Conservation (phyloP, 2,888 invertebrate genomes). For the Masnerella sp. region DNA sequence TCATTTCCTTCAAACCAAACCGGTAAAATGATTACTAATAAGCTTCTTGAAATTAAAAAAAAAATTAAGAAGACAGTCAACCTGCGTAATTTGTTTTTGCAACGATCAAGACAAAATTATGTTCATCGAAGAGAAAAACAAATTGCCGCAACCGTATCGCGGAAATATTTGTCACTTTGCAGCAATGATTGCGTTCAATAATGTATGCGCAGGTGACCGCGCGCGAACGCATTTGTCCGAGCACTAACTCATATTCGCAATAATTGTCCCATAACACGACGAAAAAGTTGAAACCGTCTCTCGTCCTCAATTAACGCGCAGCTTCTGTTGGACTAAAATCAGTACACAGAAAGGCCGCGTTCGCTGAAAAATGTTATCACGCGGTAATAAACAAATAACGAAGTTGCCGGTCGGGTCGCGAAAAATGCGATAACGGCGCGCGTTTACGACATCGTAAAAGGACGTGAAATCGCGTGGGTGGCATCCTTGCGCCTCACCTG, state of each 20-base stretch:
- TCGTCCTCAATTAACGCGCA: conserved; percentile 11
- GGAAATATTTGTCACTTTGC: conserved; percentile 17
- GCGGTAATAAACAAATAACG: conserved; percentile 27
- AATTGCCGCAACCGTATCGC: background rate
- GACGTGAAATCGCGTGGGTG: conserved; percentile 30
- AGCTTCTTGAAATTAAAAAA: no score
- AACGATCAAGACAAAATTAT: no score
- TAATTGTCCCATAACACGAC: conserved; percentile 15
- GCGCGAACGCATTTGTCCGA: conserved; percentile 10
- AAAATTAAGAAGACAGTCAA: no score
- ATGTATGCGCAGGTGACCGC: conserved; percentile 27
- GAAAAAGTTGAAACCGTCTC: background rate
- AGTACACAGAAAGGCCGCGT: no score
- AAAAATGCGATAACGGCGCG: conserved; percentile 39
- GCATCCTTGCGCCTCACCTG: conserved; percentile 44
- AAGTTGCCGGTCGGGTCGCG: conserved; percentile 2
- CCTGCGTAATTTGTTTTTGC: no score
- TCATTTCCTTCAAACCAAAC: no score
- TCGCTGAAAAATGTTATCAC: conserved; percentile 10
- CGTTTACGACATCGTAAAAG: conserved; percentile 57
- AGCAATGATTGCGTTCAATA: conserved; percentile 17
- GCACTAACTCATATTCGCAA: no score
- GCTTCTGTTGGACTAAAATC: no score
- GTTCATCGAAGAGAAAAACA: no score
- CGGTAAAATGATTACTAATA: no score